Percentiles rank a stretch among this genome's conserved stretches.
phyloP scores from a whole-genome alignment of 2,797 vertebrate species.

The Picus viridis region DNA sequence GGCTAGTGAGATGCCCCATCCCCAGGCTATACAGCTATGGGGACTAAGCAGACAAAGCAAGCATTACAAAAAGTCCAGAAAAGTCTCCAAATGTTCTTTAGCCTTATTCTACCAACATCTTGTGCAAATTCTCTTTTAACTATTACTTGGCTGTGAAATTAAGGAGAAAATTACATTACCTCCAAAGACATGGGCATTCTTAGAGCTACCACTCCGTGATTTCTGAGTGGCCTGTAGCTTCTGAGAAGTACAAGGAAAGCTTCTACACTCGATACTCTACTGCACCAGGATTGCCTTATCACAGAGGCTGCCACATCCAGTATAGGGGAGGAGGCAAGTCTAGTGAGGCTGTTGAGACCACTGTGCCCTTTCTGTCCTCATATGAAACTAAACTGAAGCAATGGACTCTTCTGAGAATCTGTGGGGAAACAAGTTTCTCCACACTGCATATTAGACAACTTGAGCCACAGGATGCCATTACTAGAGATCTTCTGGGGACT shows the following conservation, averaged over 20 bases:
- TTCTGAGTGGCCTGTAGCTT: not conserved
- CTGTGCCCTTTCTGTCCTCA: not conserved
- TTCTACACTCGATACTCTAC: fast-evolving
- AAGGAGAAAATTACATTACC: not conserved
- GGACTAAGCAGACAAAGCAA: not conserved
- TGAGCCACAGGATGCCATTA: not conserved
- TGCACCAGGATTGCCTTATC: not conserved
- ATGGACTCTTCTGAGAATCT: not conserved
- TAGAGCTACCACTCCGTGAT: not conserved
- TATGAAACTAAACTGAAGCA: not conserved
- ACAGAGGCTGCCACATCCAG: fast-evolving
- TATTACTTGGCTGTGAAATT: not conserved
- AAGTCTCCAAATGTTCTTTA: not conserved
- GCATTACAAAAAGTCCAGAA: not conserved
- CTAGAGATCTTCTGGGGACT: not conserved
- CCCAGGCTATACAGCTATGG: not conserved
- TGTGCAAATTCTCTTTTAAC: not conserved
- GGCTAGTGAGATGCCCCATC: not conserved
- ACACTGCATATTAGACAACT: not conserved
- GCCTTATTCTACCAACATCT: not conserved
- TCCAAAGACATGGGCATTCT: not conserved
- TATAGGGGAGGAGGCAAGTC: not conserved
- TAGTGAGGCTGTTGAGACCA: not conserved
- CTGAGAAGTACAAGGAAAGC: not conserved
- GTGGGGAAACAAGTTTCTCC: not conserved